phyloP scores from a whole-genome alignment of 1,140 invertebrate species.

The Aporrectodea caliginosa region DNA sequence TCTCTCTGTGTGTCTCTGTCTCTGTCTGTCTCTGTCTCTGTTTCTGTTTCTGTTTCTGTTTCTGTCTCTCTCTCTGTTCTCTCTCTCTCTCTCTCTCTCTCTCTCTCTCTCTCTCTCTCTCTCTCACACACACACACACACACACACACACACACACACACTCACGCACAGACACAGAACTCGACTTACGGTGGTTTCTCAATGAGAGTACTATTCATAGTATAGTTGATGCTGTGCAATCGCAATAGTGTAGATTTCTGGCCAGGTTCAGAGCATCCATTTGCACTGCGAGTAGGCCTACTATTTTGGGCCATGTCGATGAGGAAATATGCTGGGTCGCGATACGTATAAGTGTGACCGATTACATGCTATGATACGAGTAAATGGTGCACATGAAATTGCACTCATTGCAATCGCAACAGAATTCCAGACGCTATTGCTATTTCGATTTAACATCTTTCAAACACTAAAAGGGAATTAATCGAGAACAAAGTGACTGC shows the following conservation, averaged over 20 bases:
- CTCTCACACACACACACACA: conserved; percentile 12
- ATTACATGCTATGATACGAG: too few relatives aligned
- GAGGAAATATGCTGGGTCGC: too few relatives aligned
- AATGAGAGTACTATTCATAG: not conserved
- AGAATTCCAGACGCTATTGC: too few relatives aligned
- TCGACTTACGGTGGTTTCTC: not conserved
- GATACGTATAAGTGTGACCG: too few relatives aligned
- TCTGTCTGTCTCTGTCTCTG: not conserved
- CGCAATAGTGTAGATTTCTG: not conserved
- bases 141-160: conserved; percentile 27
- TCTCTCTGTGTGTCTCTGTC: not conserved
- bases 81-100: not conserved
- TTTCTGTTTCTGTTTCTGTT: not conserved
- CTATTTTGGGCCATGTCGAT: not conserved
- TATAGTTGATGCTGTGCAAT: not conserved
- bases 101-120: conserved; percentile 23
- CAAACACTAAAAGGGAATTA: too few relatives aligned
- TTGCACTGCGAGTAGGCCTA: not conserved
- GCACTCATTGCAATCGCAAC: too few relatives aligned
- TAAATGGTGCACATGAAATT: too few relatives aligned
- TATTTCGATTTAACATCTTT: too few relatives aligned
- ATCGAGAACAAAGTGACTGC: too few relatives aligned
- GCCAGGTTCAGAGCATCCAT: not conserved
- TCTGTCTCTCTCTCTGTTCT: not conserved
- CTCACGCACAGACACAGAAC: conserved; percentile 6